Conservation (phyloP, 2,797 vertebrate genomes). For the Varecia variegata region DNA sequence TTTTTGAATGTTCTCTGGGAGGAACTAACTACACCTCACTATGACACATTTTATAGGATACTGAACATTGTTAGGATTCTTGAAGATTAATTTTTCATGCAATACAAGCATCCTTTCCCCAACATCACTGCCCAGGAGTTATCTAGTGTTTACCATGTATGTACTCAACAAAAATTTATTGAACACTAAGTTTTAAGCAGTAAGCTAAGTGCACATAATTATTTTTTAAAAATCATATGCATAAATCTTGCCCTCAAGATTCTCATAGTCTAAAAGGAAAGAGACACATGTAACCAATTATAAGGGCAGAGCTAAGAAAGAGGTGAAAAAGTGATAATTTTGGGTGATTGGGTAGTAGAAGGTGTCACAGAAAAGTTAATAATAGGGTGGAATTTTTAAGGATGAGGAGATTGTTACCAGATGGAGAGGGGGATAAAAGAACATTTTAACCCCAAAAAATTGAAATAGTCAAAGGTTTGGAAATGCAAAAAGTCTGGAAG, state of each 20-base stretch:
- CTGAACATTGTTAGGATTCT: not conserved
- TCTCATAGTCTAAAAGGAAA: not conserved
- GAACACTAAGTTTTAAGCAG: slow-evolving; percentile 4
- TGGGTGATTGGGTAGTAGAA: not conserved
- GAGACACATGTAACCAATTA: not conserved
- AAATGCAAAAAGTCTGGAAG: not conserved
- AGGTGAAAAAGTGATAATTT: not conserved
- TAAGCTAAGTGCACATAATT: not conserved
- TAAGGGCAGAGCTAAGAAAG: not conserved
- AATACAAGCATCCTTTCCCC: not conserved
- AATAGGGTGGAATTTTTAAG: not conserved
- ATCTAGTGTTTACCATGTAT: not conserved
- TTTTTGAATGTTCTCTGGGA: not conserved
- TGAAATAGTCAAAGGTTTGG: not conserved
- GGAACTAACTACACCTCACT: not conserved
- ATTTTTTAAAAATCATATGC: not conserved
- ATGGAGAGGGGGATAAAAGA: not conserved
- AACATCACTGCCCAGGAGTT: not conserved
- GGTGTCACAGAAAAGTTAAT: not conserved
- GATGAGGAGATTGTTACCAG: not conserved
- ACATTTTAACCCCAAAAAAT: not conserved
- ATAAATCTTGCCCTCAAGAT: not conserved
- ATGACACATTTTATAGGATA: slow-evolving; percentile 13
- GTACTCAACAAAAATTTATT: not conserved
- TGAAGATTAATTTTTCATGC: slow-evolving; percentile 23